These are phyloP conservation scores for Dasypolia templi DNA, from an alignment of 2,888 invertebrate species.

Conservation along the genomic window DNA sequence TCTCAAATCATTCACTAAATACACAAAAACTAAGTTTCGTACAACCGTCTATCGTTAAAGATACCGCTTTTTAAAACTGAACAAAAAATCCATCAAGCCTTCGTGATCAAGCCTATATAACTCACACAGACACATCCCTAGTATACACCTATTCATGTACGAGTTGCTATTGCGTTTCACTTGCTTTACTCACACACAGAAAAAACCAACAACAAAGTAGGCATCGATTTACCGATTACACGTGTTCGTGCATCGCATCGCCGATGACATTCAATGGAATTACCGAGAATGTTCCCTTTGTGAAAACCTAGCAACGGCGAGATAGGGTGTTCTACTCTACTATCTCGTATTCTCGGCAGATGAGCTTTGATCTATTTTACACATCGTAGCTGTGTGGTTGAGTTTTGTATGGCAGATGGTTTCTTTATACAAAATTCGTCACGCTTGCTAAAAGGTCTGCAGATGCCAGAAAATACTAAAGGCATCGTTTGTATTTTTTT, in stretches of 20 bases:
- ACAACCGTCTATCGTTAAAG: conserved; percentile 19
- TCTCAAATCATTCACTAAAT: neutral
- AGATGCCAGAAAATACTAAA: conserved; percentile 39
- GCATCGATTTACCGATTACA: conserved; percentile 71
- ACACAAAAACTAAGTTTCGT: conserved; percentile 33
- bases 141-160: conserved; percentile 31
- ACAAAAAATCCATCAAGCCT: conserved; percentile 51
- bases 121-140: conserved; percentile 42
- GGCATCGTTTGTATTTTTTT: conserved; percentile 18
- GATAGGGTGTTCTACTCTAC: conserved; percentile 46
- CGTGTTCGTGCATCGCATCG: conserved; percentile 63
- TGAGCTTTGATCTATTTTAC: conserved; percentile 47
- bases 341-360: conserved; percentile 51
- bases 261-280: conserved; percentile 64
- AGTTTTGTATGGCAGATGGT: conserved; percentile 8
- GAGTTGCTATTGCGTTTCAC: conserved; percentile 45
- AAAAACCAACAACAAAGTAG: conserved; percentile 63
- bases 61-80: conserved; percentile 13
- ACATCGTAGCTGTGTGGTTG: conserved; percentile 20
- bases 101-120: conserved; percentile 9
- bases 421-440: conserved; percentile 1
- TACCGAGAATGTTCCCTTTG: conserved; percentile 65
- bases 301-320: conserved; percentile 48
- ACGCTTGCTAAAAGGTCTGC: conserved; percentile 18
- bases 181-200: conserved; percentile 55